Conservation (phyloP, 2,888 invertebrate species). For the Conops quadrifasciatus region DNA sequence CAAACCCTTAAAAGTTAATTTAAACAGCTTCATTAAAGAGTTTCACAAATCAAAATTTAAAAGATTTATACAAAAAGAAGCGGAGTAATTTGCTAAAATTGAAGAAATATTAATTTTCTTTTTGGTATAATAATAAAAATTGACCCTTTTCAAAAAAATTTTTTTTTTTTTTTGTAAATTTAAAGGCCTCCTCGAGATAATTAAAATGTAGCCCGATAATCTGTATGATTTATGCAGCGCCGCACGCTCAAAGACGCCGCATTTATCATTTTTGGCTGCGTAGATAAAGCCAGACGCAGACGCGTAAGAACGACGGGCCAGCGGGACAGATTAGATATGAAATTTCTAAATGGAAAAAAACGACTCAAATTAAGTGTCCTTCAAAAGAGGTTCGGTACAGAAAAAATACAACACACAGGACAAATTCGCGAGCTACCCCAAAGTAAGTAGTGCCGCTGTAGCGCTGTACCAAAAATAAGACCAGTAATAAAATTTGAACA, state of each 20-base stretch:
- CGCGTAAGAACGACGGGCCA: not conserved
- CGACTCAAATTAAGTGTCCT: not conserved
- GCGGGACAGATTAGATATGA: not conserved
- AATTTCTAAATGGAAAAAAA: not conserved
- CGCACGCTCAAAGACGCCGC: not conserved
- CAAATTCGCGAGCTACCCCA: no score
- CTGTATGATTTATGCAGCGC: slow-evolving; percentile 26
- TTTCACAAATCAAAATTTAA: no score
- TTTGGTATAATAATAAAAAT: no score
- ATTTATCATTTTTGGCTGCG: not conserved
- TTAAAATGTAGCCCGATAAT: slow-evolving; percentile 26
- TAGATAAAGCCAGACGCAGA: not conserved
- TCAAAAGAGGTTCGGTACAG: not conserved
- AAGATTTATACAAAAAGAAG: no score
- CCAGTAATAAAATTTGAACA: not conserved
- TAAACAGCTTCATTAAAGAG: no score
- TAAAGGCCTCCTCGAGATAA: slow-evolving; percentile 5
- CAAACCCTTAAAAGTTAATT: no score
- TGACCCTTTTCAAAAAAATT: no score
- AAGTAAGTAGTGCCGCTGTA: no score
- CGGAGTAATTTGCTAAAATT: no score
- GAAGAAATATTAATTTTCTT: no score
- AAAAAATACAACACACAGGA: no score
- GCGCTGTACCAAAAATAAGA: not conserved
- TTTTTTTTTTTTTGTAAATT: no score